These are phyloP conservation scores for Arizona elegans DNA, from an alignment of 2,113 vertebrate genomes.

Conservation along the genomic window DNA sequence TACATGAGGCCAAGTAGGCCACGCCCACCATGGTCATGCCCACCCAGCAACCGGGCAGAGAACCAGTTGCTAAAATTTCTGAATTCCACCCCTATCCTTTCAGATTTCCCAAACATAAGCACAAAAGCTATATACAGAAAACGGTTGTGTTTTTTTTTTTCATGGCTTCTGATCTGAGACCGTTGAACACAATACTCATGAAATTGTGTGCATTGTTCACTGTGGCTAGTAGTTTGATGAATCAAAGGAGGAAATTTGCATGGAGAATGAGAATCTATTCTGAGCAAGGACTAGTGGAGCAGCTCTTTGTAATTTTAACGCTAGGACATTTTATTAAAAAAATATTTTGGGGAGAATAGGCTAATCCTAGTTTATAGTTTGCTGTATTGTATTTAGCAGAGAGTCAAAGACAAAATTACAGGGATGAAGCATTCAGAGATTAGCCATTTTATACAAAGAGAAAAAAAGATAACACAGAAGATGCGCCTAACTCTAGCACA, in stretches of 20 bases:
- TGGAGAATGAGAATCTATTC: neutral
- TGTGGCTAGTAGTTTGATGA: neutral
- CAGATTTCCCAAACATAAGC: neutral
- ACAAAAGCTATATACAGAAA: neutral
- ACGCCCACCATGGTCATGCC: no score
- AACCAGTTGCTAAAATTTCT: no score
- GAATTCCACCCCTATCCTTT: neutral
- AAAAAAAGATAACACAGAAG: neutral
- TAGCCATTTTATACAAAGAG: neutral
- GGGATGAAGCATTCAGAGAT: neutral
- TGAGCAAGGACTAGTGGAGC: neutral
- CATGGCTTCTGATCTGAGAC: neutral
- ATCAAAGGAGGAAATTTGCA: neutral
- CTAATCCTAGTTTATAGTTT: neutral
- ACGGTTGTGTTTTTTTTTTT: neutral
- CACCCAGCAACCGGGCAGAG: no score
- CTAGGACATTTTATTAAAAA: neutral
- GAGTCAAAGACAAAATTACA: neutral
- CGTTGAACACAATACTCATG: neutral
- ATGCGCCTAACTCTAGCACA: neutral
- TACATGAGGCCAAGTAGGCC: no score
- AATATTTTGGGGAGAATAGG: neutral
- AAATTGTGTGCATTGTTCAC: neutral
- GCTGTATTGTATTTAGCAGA: neutral
- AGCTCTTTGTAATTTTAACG: neutral